These are phyloP conservation scores for Rhogogaster chlorosoma DNA, from an alignment of 2,888 invertebrate genomes.

Conservation along the genomic window DNA sequence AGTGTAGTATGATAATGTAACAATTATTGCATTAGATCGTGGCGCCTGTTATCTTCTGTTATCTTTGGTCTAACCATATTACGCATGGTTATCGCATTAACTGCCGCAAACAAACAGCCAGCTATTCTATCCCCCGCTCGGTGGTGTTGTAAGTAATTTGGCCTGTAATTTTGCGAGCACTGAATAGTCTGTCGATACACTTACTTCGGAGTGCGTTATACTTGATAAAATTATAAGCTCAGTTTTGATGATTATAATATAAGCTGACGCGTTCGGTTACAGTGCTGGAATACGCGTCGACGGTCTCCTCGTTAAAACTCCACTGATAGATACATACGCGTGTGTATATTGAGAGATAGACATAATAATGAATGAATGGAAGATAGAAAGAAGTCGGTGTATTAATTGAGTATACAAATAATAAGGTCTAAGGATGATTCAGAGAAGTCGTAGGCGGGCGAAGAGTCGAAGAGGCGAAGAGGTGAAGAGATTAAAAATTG, in stretches of 20 bases:
- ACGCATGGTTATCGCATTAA: slow-evolving; percentile 38
- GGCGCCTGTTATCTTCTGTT: slow-evolving; percentile 36
- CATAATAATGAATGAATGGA: slow-evolving; percentile 29
- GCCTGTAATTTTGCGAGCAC: slow-evolving; percentile 18
- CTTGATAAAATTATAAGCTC: not conserved
- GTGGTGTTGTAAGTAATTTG: slow-evolving; percentile 32
- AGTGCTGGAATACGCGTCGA: not conserved
- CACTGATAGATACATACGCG: not conserved
- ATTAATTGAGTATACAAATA: not conserved
- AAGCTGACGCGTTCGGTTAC: slow-evolving; percentile 11
- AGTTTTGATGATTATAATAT: not conserved
- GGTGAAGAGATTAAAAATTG: slow-evolving; percentile 62
- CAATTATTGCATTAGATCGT: slow-evolving; percentile 44
- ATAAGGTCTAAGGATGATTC: not conserved
- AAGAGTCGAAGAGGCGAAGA: not conserved
- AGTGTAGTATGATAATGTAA: slow-evolving; percentile 25
- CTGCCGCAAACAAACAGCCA: slow-evolving; percentile 31
- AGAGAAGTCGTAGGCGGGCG: not conserved
- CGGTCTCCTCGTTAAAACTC: not conserved
- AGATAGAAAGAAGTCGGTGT: slow-evolving; percentile 1
- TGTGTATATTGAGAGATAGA: not conserved
- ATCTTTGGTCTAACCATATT: slow-evolving; percentile 33
- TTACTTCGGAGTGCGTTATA: not conserved
- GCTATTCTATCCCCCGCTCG: not conserved
- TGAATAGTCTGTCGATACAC: slow-evolving; percentile 4